These are phyloP conservation scores for Eudyptes chrysolophus DNA, from an alignment of 2,113 vertebrate species.

Conservation along the genomic window DNA sequence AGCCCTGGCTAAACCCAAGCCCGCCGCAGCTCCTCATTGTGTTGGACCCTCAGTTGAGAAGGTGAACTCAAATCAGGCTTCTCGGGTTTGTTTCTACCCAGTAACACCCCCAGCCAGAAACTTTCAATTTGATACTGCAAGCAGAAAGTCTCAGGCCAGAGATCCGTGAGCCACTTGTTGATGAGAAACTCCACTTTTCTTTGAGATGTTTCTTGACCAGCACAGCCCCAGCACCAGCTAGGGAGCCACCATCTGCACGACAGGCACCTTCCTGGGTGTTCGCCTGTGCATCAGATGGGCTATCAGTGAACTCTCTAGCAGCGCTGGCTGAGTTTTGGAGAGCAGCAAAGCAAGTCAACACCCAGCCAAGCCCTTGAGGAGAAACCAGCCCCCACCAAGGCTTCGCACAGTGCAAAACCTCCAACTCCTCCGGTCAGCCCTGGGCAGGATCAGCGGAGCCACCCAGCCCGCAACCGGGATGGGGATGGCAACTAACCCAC, in stretches of 20 bases:
- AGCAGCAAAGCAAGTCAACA: neutral
- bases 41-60: neutral
- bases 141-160: too few relatives aligned
- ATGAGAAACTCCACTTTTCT: neutral
- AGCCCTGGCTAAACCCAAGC: neutral
- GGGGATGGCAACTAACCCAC: too few relatives aligned
- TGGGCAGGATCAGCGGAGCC: neutral
- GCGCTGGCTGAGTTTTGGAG: neutral
- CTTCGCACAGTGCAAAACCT: neutral
- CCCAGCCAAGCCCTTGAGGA: neutral
- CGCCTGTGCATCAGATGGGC: neutral
- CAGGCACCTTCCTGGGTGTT: neutral
- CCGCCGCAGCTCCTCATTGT: fast-evolving
- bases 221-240: neutral
- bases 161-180: neutral
- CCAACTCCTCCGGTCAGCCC: neutral
- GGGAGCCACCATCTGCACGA: neutral
- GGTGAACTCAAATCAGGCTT: neutral
- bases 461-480: neutral
- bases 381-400: neutral
- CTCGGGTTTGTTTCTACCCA: neutral
- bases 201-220: neutral
- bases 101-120: neutral
- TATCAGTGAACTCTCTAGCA: neutral
- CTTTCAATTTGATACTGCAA: neutral